phyloP scores from a whole-genome alignment of 2,888 invertebrate species.

The Tinea semifulvella region DNA sequence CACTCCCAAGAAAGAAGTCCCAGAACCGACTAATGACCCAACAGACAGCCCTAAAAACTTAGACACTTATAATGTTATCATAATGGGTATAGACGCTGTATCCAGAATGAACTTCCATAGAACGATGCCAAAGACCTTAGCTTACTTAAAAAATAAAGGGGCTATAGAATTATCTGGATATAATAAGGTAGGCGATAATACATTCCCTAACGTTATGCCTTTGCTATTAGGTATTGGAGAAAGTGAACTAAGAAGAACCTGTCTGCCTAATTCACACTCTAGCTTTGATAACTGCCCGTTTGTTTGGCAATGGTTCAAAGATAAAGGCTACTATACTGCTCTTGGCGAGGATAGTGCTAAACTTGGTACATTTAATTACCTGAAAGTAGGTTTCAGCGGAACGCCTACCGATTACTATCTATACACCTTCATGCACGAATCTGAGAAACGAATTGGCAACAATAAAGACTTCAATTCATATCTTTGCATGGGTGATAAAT shows the following conservation, averaged over 20 bases:
- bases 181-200: slow-evolving; percentile 94
- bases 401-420: slow-evolving; percentile 88
- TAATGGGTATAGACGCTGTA: slow-evolving; percentile 86
- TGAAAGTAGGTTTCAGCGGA: slow-evolving; percentile 77
- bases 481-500: slow-evolving; percentile 75
- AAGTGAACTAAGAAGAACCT: slow-evolving; percentile 69
- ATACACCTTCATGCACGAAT: slow-evolving; percentile 75
- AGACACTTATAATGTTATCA: slow-evolving; percentile 71
- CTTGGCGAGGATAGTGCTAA: slow-evolving; percentile 84
- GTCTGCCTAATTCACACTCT: slow-evolving; percentile 66
- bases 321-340: slow-evolving; percentile 77
- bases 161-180: slow-evolving; percentile 86
- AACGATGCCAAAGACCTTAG: slow-evolving; percentile 79
- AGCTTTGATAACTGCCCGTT: slow-evolving; percentile 83
- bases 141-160: slow-evolving; percentile 67
- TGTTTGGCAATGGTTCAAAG: slow-evolving; percentile 83
- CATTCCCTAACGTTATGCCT: slow-evolving; percentile 89
- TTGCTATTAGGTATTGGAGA: slow-evolving; percentile 77
- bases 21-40: slow-evolving; percentile 24
- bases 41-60: slow-evolving; percentile 27
- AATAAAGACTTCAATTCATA: slow-evolving; percentile 70
- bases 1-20: slow-evolving; percentile 48
- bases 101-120: slow-evolving; percentile 87
- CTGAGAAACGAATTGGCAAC: slow-evolving; percentile 73
- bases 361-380: slow-evolving; percentile 84